A percentile compares a stretch with the other conserved stretches of the same genome.
Evolutionary conservation across 2,888 invertebrate species (phyloP).

Genomic region (Drosophila anomalata): DNA sequence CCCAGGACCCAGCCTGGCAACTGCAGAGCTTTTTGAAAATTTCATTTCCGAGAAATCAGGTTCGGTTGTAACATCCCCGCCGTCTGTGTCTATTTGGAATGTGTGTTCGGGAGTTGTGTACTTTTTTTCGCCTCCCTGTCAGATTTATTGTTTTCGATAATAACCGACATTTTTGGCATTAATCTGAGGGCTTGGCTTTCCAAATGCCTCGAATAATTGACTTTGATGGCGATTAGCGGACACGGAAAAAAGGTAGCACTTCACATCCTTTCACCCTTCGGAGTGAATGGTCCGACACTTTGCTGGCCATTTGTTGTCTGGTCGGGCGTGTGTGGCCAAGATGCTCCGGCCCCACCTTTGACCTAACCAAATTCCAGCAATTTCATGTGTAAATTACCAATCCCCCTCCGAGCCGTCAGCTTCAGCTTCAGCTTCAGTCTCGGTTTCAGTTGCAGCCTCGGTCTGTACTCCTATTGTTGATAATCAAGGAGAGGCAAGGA

Average conservation of each 20-base stretch:
- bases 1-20: background rate
- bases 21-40: background rate
- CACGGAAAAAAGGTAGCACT: slow-evolving; percentile 11
- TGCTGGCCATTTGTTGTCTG: slow-evolving; percentile 3
- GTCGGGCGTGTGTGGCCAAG: slow-evolving; percentile 49
- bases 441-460: slow-evolving; percentile 21
- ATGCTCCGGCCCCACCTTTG: slow-evolving; percentile 68
- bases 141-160: background rate
- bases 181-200: background rate
- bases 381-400: slow-evolving; percentile 56
- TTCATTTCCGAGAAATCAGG: background rate
- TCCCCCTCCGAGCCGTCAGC: background rate
- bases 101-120: background rate
- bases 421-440: background rate
- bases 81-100: background rate
- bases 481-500: slow-evolving; percentile 58
- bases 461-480: slow-evolving; percentile 39
- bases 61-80: background rate
- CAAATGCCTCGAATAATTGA: background rate
- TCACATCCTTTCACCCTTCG: slow-evolving; percentile 43
- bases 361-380: slow-evolving; percentile 58
- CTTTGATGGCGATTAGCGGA: background rate
- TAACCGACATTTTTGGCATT: slow-evolving; percentile 2
- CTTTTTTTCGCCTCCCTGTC: background rate
- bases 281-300: slow-evolving; percentile 44